Evolutionary conservation across 2,888 invertebrate genomes (phyloP).

Genomic region (Tetheella fluctuosa): DNA sequence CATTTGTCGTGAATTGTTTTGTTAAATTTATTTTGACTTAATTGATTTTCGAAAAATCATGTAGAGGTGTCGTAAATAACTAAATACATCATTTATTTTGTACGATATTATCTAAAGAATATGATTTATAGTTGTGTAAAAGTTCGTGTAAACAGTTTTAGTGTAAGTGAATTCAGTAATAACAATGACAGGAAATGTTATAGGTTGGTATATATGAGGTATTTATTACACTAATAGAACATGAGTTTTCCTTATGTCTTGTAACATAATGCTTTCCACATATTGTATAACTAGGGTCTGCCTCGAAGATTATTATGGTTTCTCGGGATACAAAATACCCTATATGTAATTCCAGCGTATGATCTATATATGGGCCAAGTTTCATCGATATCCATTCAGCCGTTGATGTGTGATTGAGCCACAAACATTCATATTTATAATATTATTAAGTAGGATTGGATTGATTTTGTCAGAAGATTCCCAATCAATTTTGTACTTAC

Average conservation of each 20-base stretch:
- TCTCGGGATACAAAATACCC: no score
- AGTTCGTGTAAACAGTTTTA: not conserved
- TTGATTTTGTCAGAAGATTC: no score
- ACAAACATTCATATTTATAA: no score
- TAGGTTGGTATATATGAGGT: not conserved
- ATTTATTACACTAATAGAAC: not conserved
- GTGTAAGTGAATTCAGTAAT: not conserved
- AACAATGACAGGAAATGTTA: not conserved
- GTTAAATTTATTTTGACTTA: not conserved
- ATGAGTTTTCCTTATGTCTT: not conserved
- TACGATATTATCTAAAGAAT: not conserved
- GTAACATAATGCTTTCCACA: conserved; percentile 14
- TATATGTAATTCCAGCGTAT: no score
- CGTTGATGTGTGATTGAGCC: no score
- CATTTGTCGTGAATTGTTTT: not conserved
- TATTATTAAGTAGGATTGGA: no score
- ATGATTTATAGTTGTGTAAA: not conserved
- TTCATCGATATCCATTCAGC: no score
- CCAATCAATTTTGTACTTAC: no score
- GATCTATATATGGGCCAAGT: no score
- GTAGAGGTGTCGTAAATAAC: not conserved
- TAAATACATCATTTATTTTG: no score
- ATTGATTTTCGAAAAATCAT: not conserved
- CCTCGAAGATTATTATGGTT: no score
- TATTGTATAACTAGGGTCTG: no score